A percentile compares a stretch with the other conserved stretches of the same genome.
These are phyloP conservation scores for Muschampia plurimacula DNA, from an alignment of 2,888 invertebrate species.

Conservation along the genomic window DNA sequence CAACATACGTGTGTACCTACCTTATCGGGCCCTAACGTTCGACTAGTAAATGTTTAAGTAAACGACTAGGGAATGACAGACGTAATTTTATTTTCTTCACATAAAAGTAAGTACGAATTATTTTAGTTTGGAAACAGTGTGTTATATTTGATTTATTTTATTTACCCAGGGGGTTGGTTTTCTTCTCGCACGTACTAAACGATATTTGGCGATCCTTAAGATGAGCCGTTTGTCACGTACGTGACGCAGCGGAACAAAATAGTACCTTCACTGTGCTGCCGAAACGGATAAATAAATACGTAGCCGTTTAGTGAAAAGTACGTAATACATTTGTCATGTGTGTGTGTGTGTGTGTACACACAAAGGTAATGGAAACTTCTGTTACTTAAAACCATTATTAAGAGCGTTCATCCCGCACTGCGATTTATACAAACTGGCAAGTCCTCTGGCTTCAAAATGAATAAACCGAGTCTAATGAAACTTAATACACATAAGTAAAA, in stretches of 20 bases:
- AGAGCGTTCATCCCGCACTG: too few relatives aligned
- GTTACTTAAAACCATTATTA: not conserved
- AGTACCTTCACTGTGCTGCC: conserved; percentile 77
- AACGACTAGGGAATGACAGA: conserved; percentile 20
- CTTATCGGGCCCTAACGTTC: conserved; percentile 3
- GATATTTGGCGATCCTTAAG: conserved; percentile 86
- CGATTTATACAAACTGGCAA: too few relatives aligned
- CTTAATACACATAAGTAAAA: too few relatives aligned
- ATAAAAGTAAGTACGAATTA: conserved; percentile 40
- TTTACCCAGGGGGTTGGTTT: conserved; percentile 81
- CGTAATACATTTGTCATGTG: conserved; percentile 43
- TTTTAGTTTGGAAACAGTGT: conserved; percentile 74
- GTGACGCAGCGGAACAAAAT: conserved; percentile 78
- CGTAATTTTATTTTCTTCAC: conserved; percentile 28
- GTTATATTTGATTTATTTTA: conserved; percentile 85
- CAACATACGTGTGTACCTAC: not conserved
- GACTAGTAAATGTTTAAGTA: not conserved
- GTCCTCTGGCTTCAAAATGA: too few relatives aligned
- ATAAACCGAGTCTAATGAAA: too few relatives aligned
- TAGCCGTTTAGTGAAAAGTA: conserved; percentile 65
- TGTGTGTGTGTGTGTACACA: not conserved
- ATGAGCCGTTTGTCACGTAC: conserved; percentile 84
- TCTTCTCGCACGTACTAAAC: conserved; percentile 84
- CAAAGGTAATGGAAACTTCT: not conserved
- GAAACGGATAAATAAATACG: conserved; percentile 80